Percentiles rank a stretch among this genome's conserved stretches.
These are phyloP conservation scores for Herminia tarsipennalis DNA, from an alignment of 2,888 invertebrate species.

Conservation along the genomic window DNA sequence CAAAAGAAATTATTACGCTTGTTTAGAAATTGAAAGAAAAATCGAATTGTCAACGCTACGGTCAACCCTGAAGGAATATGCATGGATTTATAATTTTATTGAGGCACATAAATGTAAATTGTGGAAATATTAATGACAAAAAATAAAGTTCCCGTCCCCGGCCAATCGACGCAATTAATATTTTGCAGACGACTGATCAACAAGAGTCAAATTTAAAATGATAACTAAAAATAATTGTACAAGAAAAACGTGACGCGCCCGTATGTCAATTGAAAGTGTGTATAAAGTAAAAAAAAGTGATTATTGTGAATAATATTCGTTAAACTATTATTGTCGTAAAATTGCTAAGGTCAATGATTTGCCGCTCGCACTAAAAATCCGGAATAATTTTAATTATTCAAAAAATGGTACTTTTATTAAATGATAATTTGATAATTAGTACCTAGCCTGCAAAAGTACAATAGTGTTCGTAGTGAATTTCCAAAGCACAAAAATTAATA, in stretches of 20 bases:
- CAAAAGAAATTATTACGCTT: too few species aligned
- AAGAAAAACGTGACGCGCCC: conserved; percentile 77
- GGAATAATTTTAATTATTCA: conserved; percentile 16
- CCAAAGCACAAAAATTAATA: conserved; percentile 45
- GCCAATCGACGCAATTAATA: conserved; percentile 35
- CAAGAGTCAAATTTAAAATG: conserved; percentile 58
- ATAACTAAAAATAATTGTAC: conserved; percentile 73
- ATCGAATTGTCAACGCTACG: neutral
- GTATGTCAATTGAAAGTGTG: conserved; percentile 82
- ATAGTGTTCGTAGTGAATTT: conserved; percentile 62
- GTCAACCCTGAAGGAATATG: too few species aligned
- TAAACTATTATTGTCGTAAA: conserved; percentile 50
- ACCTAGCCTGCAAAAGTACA: conserved; percentile 77
- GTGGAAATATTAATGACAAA: neutral
- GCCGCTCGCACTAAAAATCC: conserved; percentile 25
- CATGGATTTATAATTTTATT: too few species aligned
- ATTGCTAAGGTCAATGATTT: conserved; percentile 43
- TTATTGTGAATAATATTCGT: conserved; percentile 65
- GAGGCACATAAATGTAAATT: too few species aligned
- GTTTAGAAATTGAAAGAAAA: neutral
- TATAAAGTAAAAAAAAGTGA: conserved; percentile 73
- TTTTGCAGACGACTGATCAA: conserved; percentile 56
- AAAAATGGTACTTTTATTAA: conserved; percentile 20
- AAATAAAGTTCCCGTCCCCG: conserved; percentile 14
- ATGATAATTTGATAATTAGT: conserved; percentile 41